Evolutionary conservation across 2,113 vertebrate genomes (phyloP).

Genomic region (Tachysurus fulvidraco): DNA sequence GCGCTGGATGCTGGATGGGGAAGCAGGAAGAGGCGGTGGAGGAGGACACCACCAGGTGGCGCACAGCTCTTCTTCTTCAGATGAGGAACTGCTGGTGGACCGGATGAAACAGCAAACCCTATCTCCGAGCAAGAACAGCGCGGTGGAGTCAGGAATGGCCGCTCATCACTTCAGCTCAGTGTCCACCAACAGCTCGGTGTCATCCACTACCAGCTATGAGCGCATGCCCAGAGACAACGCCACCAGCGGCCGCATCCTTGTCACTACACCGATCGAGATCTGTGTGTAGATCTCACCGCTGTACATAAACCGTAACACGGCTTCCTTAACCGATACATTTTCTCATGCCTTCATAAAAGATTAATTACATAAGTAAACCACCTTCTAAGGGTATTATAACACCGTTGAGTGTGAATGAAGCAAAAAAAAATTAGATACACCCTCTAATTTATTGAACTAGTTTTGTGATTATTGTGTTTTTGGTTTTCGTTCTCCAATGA

Average conservation of each 20-base stretch:
- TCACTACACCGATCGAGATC: conserved; percentile 80
- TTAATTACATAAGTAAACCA: background rate
- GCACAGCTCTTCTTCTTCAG: conserved; percentile 70
- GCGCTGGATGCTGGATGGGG: conserved; percentile 78
- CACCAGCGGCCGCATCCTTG: conserved; percentile 73
- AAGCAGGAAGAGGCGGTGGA: conserved; percentile 55
- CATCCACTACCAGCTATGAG: conserved; percentile 80
- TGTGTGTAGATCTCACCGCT: conserved; percentile 68
- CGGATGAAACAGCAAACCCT: conserved; percentile 81
- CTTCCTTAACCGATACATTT: background rate
- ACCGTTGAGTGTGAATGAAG: conserved; percentile 17
- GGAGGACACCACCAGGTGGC: conserved; percentile 63
- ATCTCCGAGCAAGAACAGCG: conserved; percentile 66
- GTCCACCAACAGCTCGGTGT: conserved; percentile 77
- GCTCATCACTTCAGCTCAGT: conserved; percentile 75
- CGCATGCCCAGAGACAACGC: conserved; percentile 73
- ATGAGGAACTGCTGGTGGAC: conserved; percentile 76
- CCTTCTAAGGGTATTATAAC: conserved; percentile 6
- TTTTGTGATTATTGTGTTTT: conserved; percentile 8
- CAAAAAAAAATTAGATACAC: conserved; percentile 21
- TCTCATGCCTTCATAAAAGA: conserved; percentile 13
- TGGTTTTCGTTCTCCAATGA: background rate
- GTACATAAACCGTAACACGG: background rate
- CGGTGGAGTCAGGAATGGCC: conserved; percentile 57
- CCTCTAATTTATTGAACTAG: background rate